phyloP scores from a whole-genome alignment of 2,113 vertebrate species.

The Willisornis vidua region DNA sequence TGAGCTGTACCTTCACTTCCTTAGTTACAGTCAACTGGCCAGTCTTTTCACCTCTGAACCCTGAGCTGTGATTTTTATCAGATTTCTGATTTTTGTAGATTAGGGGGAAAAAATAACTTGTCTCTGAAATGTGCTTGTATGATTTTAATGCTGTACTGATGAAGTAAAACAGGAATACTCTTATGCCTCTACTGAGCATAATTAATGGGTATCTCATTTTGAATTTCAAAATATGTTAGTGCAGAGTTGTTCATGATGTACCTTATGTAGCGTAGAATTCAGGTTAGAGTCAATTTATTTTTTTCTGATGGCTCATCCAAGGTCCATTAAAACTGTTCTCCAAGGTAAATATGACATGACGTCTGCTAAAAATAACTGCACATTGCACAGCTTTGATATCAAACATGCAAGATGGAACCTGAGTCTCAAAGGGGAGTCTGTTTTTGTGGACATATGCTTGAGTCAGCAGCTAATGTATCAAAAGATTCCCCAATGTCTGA shows the following conservation, averaged over 20 bases:
- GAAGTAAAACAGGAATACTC: neutral
- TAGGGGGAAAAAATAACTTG: neutral
- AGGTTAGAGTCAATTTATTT: neutral
- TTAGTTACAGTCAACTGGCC: neutral
- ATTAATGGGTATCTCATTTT: neutral
- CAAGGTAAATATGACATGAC: neutral
- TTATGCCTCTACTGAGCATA: neutral
- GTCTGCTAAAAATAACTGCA: neutral
- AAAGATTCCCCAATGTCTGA: neutral
- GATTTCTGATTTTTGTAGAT: neutral
- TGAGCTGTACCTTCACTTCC: neutral
- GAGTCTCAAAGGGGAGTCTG: neutral
- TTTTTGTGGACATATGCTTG: neutral
- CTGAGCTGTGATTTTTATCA: neutral
- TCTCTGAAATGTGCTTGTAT: neutral
- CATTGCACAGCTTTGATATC: neutral
- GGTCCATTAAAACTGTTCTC: neutral
- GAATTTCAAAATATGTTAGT: neutral
- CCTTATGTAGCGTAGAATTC: neutral
- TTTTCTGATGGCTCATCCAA: neutral
- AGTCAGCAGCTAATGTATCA: conserved; percentile 18
- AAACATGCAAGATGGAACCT: neutral
- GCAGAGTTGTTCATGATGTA: neutral
- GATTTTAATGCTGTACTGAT: neutral
- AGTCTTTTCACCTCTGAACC: neutral